Conservation (phyloP, 2,797 vertebrate species). For the Dermochelys coriacea region DNA sequence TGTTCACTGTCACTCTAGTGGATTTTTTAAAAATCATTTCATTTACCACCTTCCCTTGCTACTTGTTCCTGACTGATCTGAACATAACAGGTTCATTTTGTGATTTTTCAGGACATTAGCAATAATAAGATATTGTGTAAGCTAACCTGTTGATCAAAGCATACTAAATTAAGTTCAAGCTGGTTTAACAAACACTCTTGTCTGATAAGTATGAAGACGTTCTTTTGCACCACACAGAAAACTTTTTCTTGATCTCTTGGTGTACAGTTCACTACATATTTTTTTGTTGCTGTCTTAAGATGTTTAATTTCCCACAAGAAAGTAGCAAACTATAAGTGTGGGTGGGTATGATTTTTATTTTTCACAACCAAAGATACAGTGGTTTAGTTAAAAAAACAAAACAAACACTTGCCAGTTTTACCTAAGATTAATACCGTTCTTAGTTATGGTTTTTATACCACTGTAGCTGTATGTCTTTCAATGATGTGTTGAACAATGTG, state of each 20-base stretch:
- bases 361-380: neutral
- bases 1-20: slow-evolving; percentile 57
- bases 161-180: slow-evolving; percentile 9
- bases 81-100: slow-evolving; percentile 34
- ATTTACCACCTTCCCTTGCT: slow-evolving; percentile 60
- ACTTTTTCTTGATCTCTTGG: fast-evolving
- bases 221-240: neutral
- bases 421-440: neutral
- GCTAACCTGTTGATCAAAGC: slow-evolving; percentile 74
- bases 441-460: slow-evolving; percentile 4
- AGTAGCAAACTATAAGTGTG: neutral
- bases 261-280: neutral
- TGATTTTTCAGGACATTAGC: slow-evolving; percentile 53
- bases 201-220: neutral
- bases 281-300: neutral
- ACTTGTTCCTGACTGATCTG: slow-evolving; percentile 64
- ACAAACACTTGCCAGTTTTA: neutral
- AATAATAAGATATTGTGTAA: slow-evolving; percentile 73
- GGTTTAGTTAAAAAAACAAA: neutral
- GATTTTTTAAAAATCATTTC: slow-evolving; percentile 68
- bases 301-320: neutral
- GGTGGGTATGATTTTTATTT: neutral
- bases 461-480: slow-evolving; percentile 15
- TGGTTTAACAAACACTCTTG: slow-evolving; percentile 9
- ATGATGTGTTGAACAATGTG: slow-evolving; percentile 10